These are phyloP conservation scores for Rattus norvegicus DNA, from an alignment of 2,113 vertebrate genomes.

Conservation along the genomic window GRCr8 NC_086020.1:213436001-213436500, in stretches of 20 bases:
- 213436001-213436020: neutral
- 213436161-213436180: slow-evolving; percentile 26
- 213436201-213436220: neutral
- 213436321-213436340: neutral
- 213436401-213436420: neutral
- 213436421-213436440: slow-evolving; percentile 41
- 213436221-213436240: slow-evolving; percentile 42
- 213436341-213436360: neutral
- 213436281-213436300: neutral
- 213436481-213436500: neutral
- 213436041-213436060: slow-evolving; percentile 23
- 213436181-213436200: slow-evolving; percentile 59
- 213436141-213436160: neutral
- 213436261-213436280: neutral
- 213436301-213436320: too few species aligned
- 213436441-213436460: neutral
- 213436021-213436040: slow-evolving; percentile 37
- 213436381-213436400: slow-evolving; percentile 1
- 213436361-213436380: neutral
- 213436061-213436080: neutral
- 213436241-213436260: neutral
- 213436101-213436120: neutral
- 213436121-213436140: slow-evolving; percentile 18
- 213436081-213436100: neutral
- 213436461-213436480: neutral